Evolutionary conservation across 2,888 invertebrate species (phyloP).

Genomic region (Laothoe populi): DNA sequence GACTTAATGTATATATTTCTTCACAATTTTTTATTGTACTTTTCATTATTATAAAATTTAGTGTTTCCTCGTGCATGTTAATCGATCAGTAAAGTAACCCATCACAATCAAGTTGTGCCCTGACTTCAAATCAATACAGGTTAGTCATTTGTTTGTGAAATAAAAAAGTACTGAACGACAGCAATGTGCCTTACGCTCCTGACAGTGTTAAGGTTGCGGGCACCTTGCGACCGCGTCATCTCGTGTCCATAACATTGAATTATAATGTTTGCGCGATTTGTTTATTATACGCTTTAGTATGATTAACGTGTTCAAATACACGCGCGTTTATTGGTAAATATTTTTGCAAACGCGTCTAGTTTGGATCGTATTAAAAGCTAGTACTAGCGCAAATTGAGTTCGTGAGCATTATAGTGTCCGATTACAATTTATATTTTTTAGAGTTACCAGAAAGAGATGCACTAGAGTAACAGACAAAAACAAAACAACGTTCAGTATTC

Average conservation of each 20-base stretch:
- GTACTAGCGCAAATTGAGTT: not conserved
- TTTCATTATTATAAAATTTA: too few species aligned
- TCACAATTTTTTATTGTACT: too few species aligned
- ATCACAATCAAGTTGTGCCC: not conserved
- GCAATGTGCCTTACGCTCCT: not conserved
- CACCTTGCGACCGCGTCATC: not conserved
- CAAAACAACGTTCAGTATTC: too few species aligned
- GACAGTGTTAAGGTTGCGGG: slow-evolving; percentile 15
- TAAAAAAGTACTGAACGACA: not conserved
- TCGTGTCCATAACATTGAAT: slow-evolving; percentile 20
- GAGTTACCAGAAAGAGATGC: too few species aligned
- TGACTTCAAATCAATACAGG: slow-evolving; percentile 1
- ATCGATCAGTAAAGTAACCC: not conserved
- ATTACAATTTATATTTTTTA: too few species aligned
- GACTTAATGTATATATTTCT: too few species aligned
- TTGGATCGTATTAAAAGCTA: not conserved
- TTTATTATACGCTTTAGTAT: slow-evolving; percentile 21
- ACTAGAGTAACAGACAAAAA: too few species aligned
- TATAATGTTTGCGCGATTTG: slow-evolving; percentile 21
- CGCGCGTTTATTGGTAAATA: slow-evolving; percentile 17
- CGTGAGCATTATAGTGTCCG: not conserved
- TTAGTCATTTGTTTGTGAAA: slow-evolving; percentile 2
- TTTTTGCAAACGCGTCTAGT: slow-evolving; percentile 19
- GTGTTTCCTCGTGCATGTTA: not conserved
- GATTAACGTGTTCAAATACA: slow-evolving; percentile 21